A percentile compares a stretch with the other conserved stretches of the same genome.
Conservation (phyloP, 2,113 vertebrate species). For the Tricholaema leucomelas region DNA sequence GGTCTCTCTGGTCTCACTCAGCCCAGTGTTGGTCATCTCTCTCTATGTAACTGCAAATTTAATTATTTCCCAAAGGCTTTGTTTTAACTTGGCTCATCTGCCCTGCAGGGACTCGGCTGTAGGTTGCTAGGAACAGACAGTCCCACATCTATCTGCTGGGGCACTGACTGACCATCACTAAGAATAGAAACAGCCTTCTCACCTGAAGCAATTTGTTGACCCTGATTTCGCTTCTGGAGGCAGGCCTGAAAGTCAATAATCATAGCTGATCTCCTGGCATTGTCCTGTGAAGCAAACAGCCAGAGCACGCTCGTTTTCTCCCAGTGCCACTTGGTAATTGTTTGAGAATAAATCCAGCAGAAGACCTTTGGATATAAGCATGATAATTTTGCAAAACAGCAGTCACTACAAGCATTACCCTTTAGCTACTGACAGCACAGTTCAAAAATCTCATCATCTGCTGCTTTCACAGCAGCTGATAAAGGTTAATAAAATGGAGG, state of each 20-base stretch:
- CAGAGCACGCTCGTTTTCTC: not conserved
- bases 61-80: not conserved
- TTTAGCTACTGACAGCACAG: slow-evolving; percentile 70
- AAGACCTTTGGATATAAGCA: slow-evolving; percentile 48
- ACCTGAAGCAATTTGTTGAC: not conserved
- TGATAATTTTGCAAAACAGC: slow-evolving; percentile 56
- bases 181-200: not conserved
- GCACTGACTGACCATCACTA: not conserved
- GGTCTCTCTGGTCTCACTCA: not conserved
- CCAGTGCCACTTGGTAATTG: not conserved
- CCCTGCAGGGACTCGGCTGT: not conserved
- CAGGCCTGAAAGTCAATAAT: not conserved
- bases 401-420: slow-evolving; percentile 66
- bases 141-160: not conserved
- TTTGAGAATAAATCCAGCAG: slow-evolving; percentile 36
- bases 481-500: slow-evolving; percentile 75
- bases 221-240: not conserved
- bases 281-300: not conserved
- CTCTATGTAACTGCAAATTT: not conserved
- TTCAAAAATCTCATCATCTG: slow-evolving; percentile 63
- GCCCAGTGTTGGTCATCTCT: not conserved
- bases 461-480: slow-evolving; percentile 56
- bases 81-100: not conserved
- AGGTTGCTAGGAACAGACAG: not conserved
- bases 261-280: accelerated